Evolutionary conservation across 2,113 vertebrate species (phyloP).

Genomic region (Cottus gobio): DNA sequence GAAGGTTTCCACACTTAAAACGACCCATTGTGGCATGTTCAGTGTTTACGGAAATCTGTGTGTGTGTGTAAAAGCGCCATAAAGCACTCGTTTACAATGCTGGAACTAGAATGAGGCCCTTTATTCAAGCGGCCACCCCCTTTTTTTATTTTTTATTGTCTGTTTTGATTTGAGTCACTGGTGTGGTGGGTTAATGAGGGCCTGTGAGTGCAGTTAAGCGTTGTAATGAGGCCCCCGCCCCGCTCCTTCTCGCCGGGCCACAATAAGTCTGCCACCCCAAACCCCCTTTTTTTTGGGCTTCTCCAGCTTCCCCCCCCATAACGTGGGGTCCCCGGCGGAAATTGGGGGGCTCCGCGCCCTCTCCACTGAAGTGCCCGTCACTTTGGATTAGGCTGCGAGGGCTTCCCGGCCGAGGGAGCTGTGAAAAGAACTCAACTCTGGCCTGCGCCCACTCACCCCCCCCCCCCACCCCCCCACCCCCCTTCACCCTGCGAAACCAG

Average conservation of each 20-base stretch:
- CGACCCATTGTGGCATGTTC: slow-evolving; percentile 28
- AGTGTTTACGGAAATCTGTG: slow-evolving; percentile 38
- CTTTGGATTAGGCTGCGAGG: slow-evolving; percentile 78
- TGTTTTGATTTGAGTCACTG: slow-evolving; percentile 81
- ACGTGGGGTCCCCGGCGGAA: slow-evolving; percentile 74
- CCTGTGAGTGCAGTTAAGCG: slow-evolving; percentile 81
- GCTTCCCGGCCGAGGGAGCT: slow-evolving; percentile 72
- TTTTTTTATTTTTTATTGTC: slow-evolving; percentile 78
- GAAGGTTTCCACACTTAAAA: slow-evolving; percentile 20
- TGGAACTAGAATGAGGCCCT: slow-evolving; percentile 47
- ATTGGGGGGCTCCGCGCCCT: slow-evolving; percentile 71
- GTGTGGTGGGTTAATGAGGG: slow-evolving; percentile 82
- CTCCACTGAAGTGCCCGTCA: slow-evolving; percentile 82
- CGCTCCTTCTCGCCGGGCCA: slow-evolving; percentile 69
- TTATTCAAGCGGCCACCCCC: slow-evolving; percentile 63
- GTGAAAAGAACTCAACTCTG: slow-evolving; percentile 80
- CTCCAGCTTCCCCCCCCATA: slow-evolving; percentile 68
- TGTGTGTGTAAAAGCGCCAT: slow-evolving; percentile 52
- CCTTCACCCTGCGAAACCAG: slow-evolving; percentile 53
- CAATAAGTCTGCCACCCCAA: slow-evolving; percentile 76
- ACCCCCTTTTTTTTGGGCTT: slow-evolving; percentile 63
- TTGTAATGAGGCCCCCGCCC: slow-evolving; percentile 79
- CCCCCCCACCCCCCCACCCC: not conserved
- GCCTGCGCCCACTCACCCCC: slow-evolving; percentile 56
- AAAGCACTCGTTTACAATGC: slow-evolving; percentile 51